phyloP scores from a whole-genome alignment of 1,140 invertebrate species.

The Rhagoletis zephyria region DNA sequence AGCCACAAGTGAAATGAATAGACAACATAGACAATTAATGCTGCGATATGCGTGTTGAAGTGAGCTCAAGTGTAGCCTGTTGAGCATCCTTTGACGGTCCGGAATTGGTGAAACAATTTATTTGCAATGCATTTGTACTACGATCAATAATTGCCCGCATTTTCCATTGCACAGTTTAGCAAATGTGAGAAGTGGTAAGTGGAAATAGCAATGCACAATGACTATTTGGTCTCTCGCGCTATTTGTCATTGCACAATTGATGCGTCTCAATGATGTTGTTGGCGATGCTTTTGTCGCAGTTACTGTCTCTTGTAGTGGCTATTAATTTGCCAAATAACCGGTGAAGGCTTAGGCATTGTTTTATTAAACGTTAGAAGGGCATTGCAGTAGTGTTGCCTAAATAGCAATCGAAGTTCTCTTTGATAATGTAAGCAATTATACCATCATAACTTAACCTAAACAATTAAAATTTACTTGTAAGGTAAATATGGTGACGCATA shows the following conservation, averaged over 20 bases:
- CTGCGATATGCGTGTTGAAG: neutral
- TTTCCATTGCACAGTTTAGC: neutral
- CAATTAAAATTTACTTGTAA: too few relatives aligned
- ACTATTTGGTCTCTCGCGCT: neutral
- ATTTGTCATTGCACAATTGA: neutral
- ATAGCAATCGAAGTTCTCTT: too few relatives aligned
- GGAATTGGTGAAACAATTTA: neutral
- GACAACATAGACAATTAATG: neutral
- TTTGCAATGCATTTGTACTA: neutral
- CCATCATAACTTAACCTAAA: too few relatives aligned
- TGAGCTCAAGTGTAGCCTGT: neutral
- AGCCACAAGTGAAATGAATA: too few relatives aligned
- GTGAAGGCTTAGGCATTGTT: neutral
- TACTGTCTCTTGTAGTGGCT: neutral
- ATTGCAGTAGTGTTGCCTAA: too few relatives aligned
- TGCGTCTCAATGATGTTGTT: neutral
- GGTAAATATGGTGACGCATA: too few relatives aligned
- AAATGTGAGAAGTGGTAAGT: neutral
- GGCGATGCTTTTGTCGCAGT: neutral
- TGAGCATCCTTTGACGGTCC: neutral
- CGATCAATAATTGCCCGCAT: neutral
- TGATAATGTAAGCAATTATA: too few relatives aligned
- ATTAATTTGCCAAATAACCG: neutral
- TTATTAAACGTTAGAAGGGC: too few relatives aligned
- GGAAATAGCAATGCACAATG: neutral